Conservation (phyloP, 2,797 vertebrate genomes). For the Chelidonichthys spinosus region DNA sequence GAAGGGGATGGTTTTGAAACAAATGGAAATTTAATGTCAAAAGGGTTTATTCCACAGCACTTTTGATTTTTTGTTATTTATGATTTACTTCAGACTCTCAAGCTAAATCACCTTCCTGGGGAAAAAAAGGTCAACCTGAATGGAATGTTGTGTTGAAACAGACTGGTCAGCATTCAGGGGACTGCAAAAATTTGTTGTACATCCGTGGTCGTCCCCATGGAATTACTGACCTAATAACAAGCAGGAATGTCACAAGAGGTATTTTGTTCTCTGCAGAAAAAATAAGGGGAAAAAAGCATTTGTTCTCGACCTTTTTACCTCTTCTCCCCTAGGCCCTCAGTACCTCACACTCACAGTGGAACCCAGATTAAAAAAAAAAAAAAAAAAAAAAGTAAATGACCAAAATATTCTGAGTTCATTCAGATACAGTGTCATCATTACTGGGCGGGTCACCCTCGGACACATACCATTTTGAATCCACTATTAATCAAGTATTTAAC, state of each 20-base stretch:
- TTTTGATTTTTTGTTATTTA: conserved; percentile 29
- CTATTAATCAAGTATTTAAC: not conserved
- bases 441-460: not conserved
- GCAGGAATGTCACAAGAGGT: conserved; percentile 61
- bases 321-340: conserved; percentile 17
- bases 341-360: conserved; percentile 13
- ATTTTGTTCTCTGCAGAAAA: conserved; percentile 55
- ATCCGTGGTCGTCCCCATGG: conserved; percentile 70
- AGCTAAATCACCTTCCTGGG: not conserved
- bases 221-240: conserved; percentile 79
- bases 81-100: conserved; percentile 18
- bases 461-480: not conserved
- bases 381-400: not conserved
- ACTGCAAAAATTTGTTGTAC: conserved; percentile 60
- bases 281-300: conserved; percentile 11
- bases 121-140: conserved; percentile 33
- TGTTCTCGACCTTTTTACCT: conserved; percentile 48
- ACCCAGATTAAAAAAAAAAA: not conserved
- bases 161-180: conserved; percentile 65
- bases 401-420: no score
- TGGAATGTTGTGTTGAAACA: conserved; percentile 40
- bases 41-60: not conserved
- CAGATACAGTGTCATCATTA: no score
- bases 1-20: conserved; percentile 42
- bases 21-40: conserved; percentile 37